Evolutionary conservation across 2,888 invertebrate species (phyloP), one percentile per base, ranked within the genome.

Genomic region (Microctonus hyperodae): DNA sequence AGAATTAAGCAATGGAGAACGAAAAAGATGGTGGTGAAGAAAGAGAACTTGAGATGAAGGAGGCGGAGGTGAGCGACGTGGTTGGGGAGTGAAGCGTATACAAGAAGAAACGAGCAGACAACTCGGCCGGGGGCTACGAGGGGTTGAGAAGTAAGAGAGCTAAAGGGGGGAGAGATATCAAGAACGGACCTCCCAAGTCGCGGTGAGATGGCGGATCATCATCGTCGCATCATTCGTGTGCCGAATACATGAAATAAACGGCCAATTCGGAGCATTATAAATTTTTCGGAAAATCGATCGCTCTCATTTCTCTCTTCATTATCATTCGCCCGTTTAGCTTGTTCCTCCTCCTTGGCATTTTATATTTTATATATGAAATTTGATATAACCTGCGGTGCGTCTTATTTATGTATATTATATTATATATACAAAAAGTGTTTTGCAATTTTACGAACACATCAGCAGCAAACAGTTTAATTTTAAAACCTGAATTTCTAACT

Each of bases 111-210:
- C 67, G 71, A 70, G 68, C 65, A 68, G 72, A 74, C 71, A 70
- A 59, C 64, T 56, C 50, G 58, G 70, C 58, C 64, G 64, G 75
- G 78, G 79, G 81, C 79, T 78, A 77, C 75, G 76, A 78, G 71
- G 64, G 72, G 68, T 74, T 73, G 78, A 78, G 75, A 73, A 79
- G 60, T 66, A 66, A 65, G 74, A 71, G 68, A 69, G 71, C 56
- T 50, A 58, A 59, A 61, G 68, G 55, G 68, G 56, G 75, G 75
- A 74, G 74, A 78, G 76, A 79, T 81, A 83, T 83, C 83, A 79
- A 83, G 83, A 83, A 82, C 81, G 82, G 83, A 84, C 83, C 83
- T 84, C 83, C 83, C 83, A 84, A 84, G 83, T 82, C 79, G 83
- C 81, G 82, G 73, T 75, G 83, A 80, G 82, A 83, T 83, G 83